Conservation (phyloP, 2,888 invertebrate genomes). For the Anthrax anthrax region DNA sequence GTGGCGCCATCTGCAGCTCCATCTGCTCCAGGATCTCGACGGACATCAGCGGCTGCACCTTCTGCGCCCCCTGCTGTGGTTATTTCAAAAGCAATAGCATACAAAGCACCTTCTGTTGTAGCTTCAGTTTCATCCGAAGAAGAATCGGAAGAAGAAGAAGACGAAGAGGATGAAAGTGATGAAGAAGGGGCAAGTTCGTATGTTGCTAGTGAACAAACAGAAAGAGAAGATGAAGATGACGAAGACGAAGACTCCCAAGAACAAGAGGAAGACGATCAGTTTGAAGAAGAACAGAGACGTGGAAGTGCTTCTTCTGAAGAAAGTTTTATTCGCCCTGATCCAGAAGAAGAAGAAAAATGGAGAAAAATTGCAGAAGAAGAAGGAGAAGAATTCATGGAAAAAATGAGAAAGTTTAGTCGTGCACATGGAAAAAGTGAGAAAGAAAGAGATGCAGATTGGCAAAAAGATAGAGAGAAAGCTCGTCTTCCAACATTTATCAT, state of each 20-base stretch:
- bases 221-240: slow-evolving; percentile 2
- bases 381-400: slow-evolving; percentile 29
- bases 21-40: no score
- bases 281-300: slow-evolving; percentile 16
- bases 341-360: slow-evolving; percentile 28
- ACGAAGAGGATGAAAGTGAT: slow-evolving; percentile 11
- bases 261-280: slow-evolving; percentile 15
- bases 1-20: no score
- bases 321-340: slow-evolving; percentile 27
- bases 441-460: slow-evolving; percentile 32
- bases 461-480: slow-evolving; percentile 29
- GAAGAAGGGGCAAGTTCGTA: slow-evolving; percentile 4
- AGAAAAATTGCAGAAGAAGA: slow-evolving; percentile 29
- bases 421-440: slow-evolving; percentile 26
- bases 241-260: slow-evolving; percentile 15
- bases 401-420: slow-evolving; percentile 29
- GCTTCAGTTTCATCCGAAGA: slow-evolving; percentile 1
- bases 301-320: slow-evolving; percentile 27
- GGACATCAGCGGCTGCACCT: no score
- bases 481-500: slow-evolving; percentile 30
- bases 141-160: slow-evolving; percentile 8
- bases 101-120: slow-evolving; percentile 19
- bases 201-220: background rate
- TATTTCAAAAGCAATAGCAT: slow-evolving; percentile 16
- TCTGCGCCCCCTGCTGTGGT: no score